These are phyloP conservation scores for Parnassius orleans DNA, from an alignment of 2,888 invertebrate species.

Conservation along the genomic window DNA sequence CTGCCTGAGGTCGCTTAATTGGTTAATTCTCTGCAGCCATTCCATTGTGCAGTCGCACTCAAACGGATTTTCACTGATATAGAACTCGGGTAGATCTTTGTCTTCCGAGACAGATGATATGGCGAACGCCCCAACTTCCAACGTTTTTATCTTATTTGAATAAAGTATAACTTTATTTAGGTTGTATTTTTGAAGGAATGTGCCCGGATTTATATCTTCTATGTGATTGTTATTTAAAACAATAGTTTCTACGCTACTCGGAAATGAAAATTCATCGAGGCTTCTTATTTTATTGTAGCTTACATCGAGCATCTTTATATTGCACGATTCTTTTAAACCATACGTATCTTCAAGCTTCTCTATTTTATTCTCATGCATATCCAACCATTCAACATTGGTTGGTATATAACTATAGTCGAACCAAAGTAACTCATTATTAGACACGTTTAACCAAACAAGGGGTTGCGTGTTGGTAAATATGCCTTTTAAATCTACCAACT, in stretches of 20 bases:
- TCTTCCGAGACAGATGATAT: constrained; percentile 84
- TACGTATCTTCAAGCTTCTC: constrained; percentile 87
- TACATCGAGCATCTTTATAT: constrained; percentile 88
- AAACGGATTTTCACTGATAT: constrained; percentile 90
- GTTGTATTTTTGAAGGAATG: constrained; percentile 85
- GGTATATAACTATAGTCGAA: constrained; percentile 92
- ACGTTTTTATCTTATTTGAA: constrained; percentile 85
- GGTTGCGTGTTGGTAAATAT: constrained; percentile 87
- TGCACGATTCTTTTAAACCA: constrained; percentile 83
- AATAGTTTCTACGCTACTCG: constrained; percentile 86
- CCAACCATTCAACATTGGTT: constrained; percentile 87
- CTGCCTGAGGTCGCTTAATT: constrained; percentile 85
- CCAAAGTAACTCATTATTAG: constrained; percentile 88
- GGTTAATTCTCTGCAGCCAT: constrained; percentile 90
- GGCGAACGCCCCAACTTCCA: constrained; percentile 87
- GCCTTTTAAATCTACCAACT: constrained; percentile 88
- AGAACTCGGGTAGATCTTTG: constrained; percentile 88
- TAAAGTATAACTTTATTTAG: constrained; percentile 89
- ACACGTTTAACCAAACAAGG: constrained; percentile 90
- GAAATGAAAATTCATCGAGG: constrained; percentile 85
- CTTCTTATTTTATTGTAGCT: constrained; percentile 86
- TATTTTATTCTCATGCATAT: constrained; percentile 90
- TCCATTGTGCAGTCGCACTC: constrained; percentile 93
- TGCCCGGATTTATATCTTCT: constrained; percentile 84
- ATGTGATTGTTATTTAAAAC: constrained; percentile 89